Base-by-base conservation (phyloP, 2,888 invertebrate genomes). In the Dasypolia templi region DNA sequence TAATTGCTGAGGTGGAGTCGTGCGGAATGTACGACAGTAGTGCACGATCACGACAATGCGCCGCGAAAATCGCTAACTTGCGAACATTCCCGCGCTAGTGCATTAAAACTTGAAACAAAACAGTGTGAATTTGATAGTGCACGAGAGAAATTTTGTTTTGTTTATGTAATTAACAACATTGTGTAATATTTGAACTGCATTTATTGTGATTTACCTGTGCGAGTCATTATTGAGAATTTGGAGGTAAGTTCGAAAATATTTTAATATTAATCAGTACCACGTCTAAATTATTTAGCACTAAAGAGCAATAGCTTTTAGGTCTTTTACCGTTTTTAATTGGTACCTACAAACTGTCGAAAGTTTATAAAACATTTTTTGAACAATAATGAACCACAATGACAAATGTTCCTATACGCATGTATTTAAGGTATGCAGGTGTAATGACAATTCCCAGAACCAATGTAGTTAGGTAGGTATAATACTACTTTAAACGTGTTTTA, bases 41-140 rank as follows among this genome's bases (percentile, higher is more conserved):
- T 89, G 92, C 91, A 92, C 92, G 91, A 89, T 86, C 86, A 87
- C 87, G 84, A 93, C 91, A 92, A 94, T 94, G 92, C 89, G 86
- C 88, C 89, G 92, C 92, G 93, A 95, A 95, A 93, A 94, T 91
- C 75, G 88, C 89, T 83, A 69, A 83, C 26, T 69, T 78, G 62
- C 51, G 91, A 84, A 91, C 89, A 90, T 93, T 94, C 92, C 91
- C 91, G 93, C 93, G 93, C 90, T 85, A 90, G 93, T 94, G 91
- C 86, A 87, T 86, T 90, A 89, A 74, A 91, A 91, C 90, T 92
- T 91, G 75, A 77, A 89, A 89, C 91, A 93, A 93, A 95, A 94
- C 92, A 93, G 93, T 95, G 95, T 93, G 93, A 94, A 93, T 90
- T 79, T 79, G 89, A 88, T 89, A 67, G 68, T 82, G 81, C 86